These are phyloP conservation scores for Chrysolina americana DNA, from an alignment of 2,888 invertebrate genomes.

Conservation along the genomic window DNA sequence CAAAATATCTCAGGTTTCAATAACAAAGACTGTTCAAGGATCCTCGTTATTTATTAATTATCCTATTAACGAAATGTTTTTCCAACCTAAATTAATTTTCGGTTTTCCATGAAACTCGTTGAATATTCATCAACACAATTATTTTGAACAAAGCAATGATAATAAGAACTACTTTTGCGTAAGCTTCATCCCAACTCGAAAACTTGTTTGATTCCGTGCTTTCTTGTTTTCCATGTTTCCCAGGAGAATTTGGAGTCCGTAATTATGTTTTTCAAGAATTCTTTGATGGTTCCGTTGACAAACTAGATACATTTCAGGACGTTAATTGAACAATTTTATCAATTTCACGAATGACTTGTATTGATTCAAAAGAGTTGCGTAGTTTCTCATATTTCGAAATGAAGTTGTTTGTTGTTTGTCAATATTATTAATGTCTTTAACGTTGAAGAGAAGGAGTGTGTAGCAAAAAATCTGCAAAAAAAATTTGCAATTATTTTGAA, in stretches of 20 bases:
- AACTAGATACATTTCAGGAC: not conserved
- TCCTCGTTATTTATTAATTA: no score
- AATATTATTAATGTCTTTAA: no score
- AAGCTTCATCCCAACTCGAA: constrained; percentile 30
- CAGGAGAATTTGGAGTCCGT: not conserved
- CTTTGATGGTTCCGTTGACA: not conserved
- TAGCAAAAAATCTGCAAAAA: no score
- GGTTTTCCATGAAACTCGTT: not conserved
- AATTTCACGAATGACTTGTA: not conserved
- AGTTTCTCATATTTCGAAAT: no score
- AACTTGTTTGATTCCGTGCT: constrained; percentile 34
- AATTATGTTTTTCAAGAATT: not conserved
- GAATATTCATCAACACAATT: constrained; percentile 13
- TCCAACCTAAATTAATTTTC: not conserved
- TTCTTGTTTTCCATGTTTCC: not conserved
- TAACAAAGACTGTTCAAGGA: no score
- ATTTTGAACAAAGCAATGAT: constrained; percentile 8
- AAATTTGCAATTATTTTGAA: no score
- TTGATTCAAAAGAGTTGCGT: no score
- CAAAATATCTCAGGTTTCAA: no score
- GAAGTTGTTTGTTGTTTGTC: no score
- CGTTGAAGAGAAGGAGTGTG: no score
- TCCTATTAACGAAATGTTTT: no score
- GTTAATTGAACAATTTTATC: not conserved
- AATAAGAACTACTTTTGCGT: constrained; percentile 20